Conservation (phyloP, 2,113 vertebrate genomes). For the Alligator mississippiensis region DNA sequence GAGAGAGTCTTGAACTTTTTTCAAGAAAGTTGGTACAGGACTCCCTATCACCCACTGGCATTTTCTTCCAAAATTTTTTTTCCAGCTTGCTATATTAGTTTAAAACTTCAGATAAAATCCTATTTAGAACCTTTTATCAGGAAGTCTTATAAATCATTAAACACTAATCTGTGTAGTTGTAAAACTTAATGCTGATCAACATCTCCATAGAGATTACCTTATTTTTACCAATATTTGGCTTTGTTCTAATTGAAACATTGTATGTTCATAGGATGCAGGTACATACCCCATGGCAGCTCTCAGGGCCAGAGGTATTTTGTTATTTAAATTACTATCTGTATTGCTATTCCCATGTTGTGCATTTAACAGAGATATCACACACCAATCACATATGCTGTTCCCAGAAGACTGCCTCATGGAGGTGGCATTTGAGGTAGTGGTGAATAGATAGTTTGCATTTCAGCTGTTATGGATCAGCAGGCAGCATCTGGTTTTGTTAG, state of each 20-base stretch:
- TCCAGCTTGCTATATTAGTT: not conserved
- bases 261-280: not conserved
- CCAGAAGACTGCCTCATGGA: not conserved
- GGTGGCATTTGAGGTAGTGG: not conserved
- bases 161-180: not conserved
- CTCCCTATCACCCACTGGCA: not conserved
- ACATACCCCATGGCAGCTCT: not conserved
- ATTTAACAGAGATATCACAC: not conserved
- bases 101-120: constrained; percentile 2
- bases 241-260: not conserved
- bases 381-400: not conserved
- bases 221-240: not conserved
- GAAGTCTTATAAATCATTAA: not conserved
- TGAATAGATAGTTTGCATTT: fast-evolving
- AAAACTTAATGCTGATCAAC: not conserved
- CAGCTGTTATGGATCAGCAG: not conserved
- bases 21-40: not conserved
- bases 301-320: not conserved
- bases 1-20: not conserved
- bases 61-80: not conserved
- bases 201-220: not conserved
- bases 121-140: not conserved
- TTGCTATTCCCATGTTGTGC: not conserved
- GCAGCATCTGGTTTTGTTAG: not conserved
- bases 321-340: not conserved